These are phyloP conservation scores for Cotesia congregata DNA, from an alignment of 2,888 invertebrate species.

Conservation along the genomic window DNA sequence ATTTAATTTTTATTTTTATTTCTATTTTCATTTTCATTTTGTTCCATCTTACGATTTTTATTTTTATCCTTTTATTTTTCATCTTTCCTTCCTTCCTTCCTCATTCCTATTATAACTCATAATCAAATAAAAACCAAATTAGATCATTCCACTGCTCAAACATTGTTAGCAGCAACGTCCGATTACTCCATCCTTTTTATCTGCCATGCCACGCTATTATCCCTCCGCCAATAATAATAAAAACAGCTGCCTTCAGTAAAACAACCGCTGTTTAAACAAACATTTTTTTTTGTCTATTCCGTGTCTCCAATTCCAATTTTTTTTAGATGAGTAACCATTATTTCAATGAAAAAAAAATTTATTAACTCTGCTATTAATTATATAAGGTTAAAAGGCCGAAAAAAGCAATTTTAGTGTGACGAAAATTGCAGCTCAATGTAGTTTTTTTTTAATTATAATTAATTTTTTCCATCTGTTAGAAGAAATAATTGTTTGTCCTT, in stretches of 20 bases:
- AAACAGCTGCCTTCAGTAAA: not conserved
- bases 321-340: too few relatives aligned
- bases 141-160: constrained; percentile 20
- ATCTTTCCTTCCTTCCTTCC: constrained; percentile 28
- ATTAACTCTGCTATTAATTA: too few relatives aligned
- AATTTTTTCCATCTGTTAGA: too few relatives aligned
- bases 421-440: too few relatives aligned
- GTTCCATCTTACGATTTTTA: not conserved
- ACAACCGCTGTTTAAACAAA: too few relatives aligned
- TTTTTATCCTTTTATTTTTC: constrained; percentile 31
- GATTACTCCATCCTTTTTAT: constrained; percentile 8
- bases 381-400: too few relatives aligned
- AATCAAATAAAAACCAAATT: constrained; percentile 29
- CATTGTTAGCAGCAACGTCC: constrained; percentile 22
- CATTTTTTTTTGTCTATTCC: too few relatives aligned
- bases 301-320: too few relatives aligned
- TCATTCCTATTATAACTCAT: constrained; percentile 2
- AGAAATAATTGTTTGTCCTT: too few relatives aligned
- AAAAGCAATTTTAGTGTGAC: too few relatives aligned
- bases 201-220: not conserved
- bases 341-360: too few relatives aligned
- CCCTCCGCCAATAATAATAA: not conserved
- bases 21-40: constrained; percentile 28
- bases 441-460: too few relatives aligned
- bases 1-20: constrained; percentile 30